phyloP scores from a whole-genome alignment of 2,888 invertebrate genomes.

The Troilus luridus region DNA sequence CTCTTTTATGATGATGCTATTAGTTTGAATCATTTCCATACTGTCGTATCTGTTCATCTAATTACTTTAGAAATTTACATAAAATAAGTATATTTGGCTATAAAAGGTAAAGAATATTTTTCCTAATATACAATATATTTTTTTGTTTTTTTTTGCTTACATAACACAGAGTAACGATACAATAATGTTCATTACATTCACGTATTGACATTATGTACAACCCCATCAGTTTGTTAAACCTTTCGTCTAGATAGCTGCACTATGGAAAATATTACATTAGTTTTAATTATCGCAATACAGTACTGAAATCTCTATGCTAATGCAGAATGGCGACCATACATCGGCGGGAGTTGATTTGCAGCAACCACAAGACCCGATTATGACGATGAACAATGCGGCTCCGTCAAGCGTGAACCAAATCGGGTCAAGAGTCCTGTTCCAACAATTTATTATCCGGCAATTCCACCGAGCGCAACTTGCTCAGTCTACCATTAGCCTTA shows the following conservation, averaged over 20 bases:
- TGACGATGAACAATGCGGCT: not conserved
- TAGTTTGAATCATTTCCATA: no score
- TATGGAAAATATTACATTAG: not conserved
- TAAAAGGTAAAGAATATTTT: no score
- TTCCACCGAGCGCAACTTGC: not conserved
- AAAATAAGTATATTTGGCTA: no score
- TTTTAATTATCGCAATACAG: not conserved
- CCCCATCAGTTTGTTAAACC: no score
- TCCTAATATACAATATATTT: no score
- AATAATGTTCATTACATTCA: no score
- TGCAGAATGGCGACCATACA: not conserved
- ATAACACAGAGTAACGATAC: no score
- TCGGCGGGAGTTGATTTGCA: not conserved
- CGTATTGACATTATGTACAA: no score
- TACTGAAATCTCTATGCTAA: not conserved
- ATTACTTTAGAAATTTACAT: no score
- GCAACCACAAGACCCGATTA: not conserved
- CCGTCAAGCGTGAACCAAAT: conserved; percentile 19
- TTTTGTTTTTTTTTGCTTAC: no score
- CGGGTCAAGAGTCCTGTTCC: not conserved
- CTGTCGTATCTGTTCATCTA: no score
- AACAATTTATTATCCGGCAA: not conserved
- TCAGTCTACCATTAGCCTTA: conserved; percentile 13
- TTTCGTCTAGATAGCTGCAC: not conserved
- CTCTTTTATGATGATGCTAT: no score